A percentile compares a stretch with the other conserved stretches of the same genome.
Evolutionary conservation across 2,113 vertebrate species (phyloP).

Genomic region (Nannospalax galili): DNA sequence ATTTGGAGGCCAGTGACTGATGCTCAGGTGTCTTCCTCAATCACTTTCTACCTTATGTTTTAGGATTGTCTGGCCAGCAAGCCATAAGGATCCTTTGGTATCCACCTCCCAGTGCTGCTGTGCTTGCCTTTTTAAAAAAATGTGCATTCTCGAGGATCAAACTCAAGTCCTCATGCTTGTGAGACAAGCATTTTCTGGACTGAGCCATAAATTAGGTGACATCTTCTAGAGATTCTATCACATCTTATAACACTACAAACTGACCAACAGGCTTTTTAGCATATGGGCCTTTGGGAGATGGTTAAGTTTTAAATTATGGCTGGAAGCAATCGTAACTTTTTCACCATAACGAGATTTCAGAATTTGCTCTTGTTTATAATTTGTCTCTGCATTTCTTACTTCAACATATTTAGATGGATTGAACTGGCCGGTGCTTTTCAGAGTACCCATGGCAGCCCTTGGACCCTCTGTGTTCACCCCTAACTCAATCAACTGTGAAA

Average conservation of each 20-base stretch:
- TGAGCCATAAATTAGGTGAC: neutral
- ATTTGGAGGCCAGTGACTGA: neutral
- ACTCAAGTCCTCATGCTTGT: neutral
- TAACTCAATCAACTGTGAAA: neutral
- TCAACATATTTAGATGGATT: constrained; percentile 9
- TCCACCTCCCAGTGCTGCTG: neutral
- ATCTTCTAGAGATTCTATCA: neutral
- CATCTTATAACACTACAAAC: neutral
- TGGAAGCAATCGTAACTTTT: neutral
- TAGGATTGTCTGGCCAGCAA: neutral
- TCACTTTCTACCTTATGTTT: neutral
- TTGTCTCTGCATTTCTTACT: neutral
- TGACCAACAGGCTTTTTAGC: neutral
- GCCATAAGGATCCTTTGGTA: neutral
- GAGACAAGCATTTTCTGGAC: no score
- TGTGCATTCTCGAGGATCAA: neutral
- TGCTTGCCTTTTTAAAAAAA: neutral
- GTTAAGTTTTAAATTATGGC: neutral
- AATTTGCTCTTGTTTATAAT: neutral
- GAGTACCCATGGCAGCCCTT: neutral
- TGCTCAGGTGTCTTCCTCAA: neutral
- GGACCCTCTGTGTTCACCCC: neutral
- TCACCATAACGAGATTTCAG: neutral
- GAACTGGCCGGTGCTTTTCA: neutral
- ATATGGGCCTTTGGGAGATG: neutral